phyloP scores from a whole-genome alignment of 2,797 vertebrate genomes.

The Uromys caudimaculatus region DNA sequence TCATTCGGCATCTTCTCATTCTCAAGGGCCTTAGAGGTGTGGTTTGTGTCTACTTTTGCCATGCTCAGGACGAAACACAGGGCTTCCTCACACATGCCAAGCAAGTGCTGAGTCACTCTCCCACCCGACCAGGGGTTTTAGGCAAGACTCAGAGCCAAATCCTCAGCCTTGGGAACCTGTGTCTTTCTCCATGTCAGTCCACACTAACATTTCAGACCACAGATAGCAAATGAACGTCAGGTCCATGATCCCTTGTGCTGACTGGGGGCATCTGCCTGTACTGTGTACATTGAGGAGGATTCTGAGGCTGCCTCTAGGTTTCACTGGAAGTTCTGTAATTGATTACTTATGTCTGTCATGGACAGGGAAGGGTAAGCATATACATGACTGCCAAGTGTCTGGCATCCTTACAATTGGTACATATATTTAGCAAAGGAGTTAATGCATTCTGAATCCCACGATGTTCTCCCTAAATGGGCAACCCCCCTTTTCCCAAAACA shows the following conservation, averaged over 20 bases:
- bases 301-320: conserved; percentile 11
- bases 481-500: background rate
- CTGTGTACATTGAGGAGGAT: background rate
- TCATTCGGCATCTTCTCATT: background rate
- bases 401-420: background rate
- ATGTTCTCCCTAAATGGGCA: conserved; percentile 5
- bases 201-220: background rate
- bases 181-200: background rate
- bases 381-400: background rate
- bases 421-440: conserved; percentile 20
- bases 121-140: background rate
- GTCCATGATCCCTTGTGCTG: background rate
- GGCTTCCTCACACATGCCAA: background rate
- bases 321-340: background rate
- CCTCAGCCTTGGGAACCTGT: background rate
- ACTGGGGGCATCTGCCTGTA: background rate
- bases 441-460: background rate
- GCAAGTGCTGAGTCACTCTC: background rate
- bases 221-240: background rate
- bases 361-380: background rate
- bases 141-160: background rate
- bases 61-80: background rate
- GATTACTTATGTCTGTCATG: background rate
- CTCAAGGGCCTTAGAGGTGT: background rate
- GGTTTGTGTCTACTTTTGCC: background rate